These are phyloP conservation scores for Cheilosia soror DNA, from an alignment of 2,888 invertebrate genomes.

Conservation along the genomic window DNA sequence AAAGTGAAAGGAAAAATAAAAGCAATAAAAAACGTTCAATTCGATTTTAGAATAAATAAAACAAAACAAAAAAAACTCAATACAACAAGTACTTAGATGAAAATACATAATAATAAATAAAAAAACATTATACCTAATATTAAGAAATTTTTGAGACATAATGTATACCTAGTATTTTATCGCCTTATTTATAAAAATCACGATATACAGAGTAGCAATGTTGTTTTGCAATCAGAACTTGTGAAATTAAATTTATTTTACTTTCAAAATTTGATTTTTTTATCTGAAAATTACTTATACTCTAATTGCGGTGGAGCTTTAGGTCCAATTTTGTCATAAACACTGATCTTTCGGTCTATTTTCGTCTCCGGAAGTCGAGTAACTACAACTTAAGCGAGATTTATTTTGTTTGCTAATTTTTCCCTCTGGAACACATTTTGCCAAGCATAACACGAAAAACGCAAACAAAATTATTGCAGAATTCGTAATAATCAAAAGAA, in stretches of 20 bases:
- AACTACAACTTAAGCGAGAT: not conserved
- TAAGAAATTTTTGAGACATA: constrained; percentile 32
- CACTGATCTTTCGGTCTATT: constrained; percentile 37
- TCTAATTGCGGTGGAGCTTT: too few species aligned
- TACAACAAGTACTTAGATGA: constrained; percentile 68
- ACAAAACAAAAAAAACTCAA: constrained; percentile 24
- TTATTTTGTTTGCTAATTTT: not conserved
- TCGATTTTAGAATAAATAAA: constrained; percentile 49
- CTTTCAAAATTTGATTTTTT: too few species aligned
- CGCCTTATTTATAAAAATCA: constrained; percentile 68
- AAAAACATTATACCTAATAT: constrained; percentile 18
- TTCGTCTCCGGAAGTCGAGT: not conserved
- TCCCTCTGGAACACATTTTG: too few species aligned
- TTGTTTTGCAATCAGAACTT: constrained; percentile 6
- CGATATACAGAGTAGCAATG: constrained; percentile 17
- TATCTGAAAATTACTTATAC: too few species aligned
- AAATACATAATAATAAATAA: constrained; percentile 17
- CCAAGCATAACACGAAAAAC: too few species aligned
- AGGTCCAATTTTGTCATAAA: constrained; percentile 1
- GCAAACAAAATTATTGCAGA: too few species aligned
- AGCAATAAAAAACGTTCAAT: constrained; percentile 70
- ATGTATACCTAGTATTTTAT: constrained; percentile 45
- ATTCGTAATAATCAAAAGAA: too few species aligned
- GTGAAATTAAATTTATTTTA: too few species aligned
- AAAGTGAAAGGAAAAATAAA: constrained; percentile 28